These are phyloP conservation scores for Ptilodon capucinus DNA, from an alignment of 2,888 invertebrate genomes.

Conservation along the genomic window DNA sequence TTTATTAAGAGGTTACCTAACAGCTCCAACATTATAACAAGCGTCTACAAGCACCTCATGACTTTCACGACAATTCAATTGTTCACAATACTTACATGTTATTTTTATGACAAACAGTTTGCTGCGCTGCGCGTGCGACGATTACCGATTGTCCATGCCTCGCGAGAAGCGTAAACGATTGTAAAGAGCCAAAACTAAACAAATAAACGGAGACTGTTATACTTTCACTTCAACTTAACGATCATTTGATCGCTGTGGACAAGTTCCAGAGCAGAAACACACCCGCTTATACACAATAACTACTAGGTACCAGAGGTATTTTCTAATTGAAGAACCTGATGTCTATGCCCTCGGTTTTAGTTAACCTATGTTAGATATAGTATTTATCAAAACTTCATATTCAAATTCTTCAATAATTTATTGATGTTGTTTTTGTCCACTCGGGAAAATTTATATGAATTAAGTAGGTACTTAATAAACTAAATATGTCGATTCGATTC, in stretches of 20 bases:
- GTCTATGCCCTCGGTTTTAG: too few species aligned
- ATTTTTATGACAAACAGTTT: slow-evolving; percentile 14
- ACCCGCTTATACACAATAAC: not conserved
- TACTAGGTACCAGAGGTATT: too few species aligned
- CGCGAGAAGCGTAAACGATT: slow-evolving; percentile 1
- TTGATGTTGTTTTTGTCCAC: too few species aligned
- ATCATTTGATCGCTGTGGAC: not conserved
- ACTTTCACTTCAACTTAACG: slow-evolving; percentile 29
- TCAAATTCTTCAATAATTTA: too few species aligned
- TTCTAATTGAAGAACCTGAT: too few species aligned
- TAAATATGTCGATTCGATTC: too few species aligned
- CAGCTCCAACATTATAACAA: not conserved
- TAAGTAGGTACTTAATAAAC: too few species aligned
- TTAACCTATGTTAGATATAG: too few species aligned
- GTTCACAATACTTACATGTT: not conserved
- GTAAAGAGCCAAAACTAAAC: slow-evolving; percentile 11
- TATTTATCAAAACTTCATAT: too few species aligned
- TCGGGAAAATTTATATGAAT: too few species aligned
- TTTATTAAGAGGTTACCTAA: not conserved
- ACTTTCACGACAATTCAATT: slow-evolving; percentile 15
- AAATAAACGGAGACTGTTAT: slow-evolving; percentile 27
- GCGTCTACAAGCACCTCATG: not conserved
- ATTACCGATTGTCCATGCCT: slow-evolving; percentile 24
- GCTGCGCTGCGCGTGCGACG: slow-evolving; percentile 20
- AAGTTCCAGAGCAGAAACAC: not conserved